Percentiles rank a stretch among this genome's conserved stretches.
These are phyloP conservation scores for Vannuccia rotundouncinata DNA, from an alignment of 2,888 invertebrate genomes.

Conservation along the genomic window DNA sequence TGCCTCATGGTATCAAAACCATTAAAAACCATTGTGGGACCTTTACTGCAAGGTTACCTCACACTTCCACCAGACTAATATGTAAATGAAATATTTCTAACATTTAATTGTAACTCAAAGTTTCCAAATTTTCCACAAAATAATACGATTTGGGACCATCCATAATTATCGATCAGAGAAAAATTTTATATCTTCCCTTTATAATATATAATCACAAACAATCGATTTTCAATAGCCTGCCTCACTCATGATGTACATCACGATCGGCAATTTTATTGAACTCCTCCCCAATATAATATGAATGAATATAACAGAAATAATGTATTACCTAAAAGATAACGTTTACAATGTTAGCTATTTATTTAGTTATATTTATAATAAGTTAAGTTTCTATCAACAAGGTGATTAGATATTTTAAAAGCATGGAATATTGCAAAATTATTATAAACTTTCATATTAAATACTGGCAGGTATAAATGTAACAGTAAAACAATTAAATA, in stretches of 20 bases:
- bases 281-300: constrained; percentile 14
- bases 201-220: constrained; percentile 22
- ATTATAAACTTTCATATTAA: no score
- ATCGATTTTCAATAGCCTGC: constrained; percentile 10
- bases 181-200: neutral
- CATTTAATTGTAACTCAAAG: constrained; percentile 14
- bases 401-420: no score
- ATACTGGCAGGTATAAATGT: no score
- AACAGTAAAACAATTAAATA: no score
- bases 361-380: neutral
- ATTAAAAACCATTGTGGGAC: no score
- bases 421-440: no score
- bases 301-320: constrained; percentile 23
- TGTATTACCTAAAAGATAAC: constrained; percentile 16
- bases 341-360: neutral
- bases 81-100: constrained; percentile 4
- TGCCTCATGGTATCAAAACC: no score
- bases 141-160: constrained; percentile 7
- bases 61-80: no score
- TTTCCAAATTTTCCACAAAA: constrained; percentile 1
- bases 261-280: constrained; percentile 3
- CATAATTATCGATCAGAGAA: constrained; percentile 15
- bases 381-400: no score
- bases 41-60: no score
- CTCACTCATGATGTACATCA: constrained; percentile 11